Evolutionary conservation across 2,113 vertebrate genomes (phyloP).

Genomic region (Apeltes quadracus): DNA sequence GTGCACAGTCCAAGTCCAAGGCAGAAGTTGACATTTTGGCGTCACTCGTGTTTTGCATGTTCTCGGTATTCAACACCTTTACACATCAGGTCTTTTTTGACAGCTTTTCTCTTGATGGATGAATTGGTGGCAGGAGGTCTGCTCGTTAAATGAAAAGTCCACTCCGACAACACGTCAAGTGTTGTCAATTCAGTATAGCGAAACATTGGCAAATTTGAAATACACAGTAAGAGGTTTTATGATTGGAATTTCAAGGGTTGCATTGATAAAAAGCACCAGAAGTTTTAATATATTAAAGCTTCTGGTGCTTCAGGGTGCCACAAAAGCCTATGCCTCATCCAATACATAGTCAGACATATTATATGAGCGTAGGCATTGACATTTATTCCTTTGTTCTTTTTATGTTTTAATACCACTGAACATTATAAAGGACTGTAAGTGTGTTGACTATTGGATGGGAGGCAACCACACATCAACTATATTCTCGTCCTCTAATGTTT

Average conservation of each 20-base stretch:
- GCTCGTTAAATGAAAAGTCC: slow-evolving; percentile 12
- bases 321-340: slow-evolving; percentile 17
- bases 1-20: neutral
- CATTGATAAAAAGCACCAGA: too few relatives aligned
- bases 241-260: neutral
- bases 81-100: slow-evolving; percentile 1
- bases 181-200: slow-evolving; percentile 14
- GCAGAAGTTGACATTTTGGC: neutral
- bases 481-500: slow-evolving; percentile 3
- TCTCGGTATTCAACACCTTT: neutral
- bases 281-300: too few relatives aligned
- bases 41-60: slow-evolving; percentile 10
- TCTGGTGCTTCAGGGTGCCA: slow-evolving; percentile 11
- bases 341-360: neutral
- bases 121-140: slow-evolving; percentile 9
- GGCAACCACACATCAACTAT: neutral
- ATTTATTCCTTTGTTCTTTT: slow-evolving; percentile 2
- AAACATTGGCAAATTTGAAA: slow-evolving; percentile 18
- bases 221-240: neutral
- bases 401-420: slow-evolving; percentile 1
- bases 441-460: neutral
- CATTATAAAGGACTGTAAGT: neutral
- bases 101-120: slow-evolving; percentile 26
- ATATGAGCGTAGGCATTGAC: neutral
- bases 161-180: neutral